Base-by-base conservation (phyloP, 2,888 invertebrate species). In the Tetramorium bicarinatum region DNA sequence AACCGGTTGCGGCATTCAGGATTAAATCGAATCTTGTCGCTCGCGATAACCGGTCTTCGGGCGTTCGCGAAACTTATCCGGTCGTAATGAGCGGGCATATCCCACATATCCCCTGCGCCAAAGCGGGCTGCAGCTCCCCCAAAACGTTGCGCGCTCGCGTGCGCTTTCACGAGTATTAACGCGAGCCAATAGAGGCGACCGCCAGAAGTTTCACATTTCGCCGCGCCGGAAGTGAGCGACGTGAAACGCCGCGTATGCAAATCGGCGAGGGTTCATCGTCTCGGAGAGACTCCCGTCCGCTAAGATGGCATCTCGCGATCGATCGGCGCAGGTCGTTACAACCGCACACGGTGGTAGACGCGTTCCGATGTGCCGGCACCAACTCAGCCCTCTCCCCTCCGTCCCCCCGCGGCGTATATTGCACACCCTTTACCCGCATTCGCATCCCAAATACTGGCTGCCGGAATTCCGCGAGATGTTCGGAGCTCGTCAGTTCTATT, bases 401-500 rank as follows among this genome's bases (percentile, higher is more conserved):
- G n/a, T n/a, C n/a, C n/a, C n/a, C n/a, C n/a, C 66, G 25, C 66
- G 13, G 56, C 21, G 59, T 80, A 82, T 80, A 74, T 62, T 56
- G 82, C 83, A 69, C 67, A 69, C 67, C 86, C 61, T 74, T 67
- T 80, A 84, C 71, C 59, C 80, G 77, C 87, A 83, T 87, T 85
- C 80, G 69, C 84, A 15, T 67, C 47, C 18, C 56, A 34, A 76
- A 52, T 64, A 77, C 56, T 47, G 38, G 83, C 83, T 77, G 72
- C 61, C 61, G 85, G 84, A 85, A 87, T 89, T 87, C 87, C 87
- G 84, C 76, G 79, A 86, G 71, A 77, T 82, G 82, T 81, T 82
- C 75, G 56, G 44, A 56, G 47, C 79, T 66, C 77, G 81, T 79
- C 85, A 79, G 87, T 72, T 52, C 38, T 29, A 38, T 75, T 86